phyloP scores from a whole-genome alignment of 2,888 invertebrate genomes.

The Leptopilina drosophilae region DNA sequence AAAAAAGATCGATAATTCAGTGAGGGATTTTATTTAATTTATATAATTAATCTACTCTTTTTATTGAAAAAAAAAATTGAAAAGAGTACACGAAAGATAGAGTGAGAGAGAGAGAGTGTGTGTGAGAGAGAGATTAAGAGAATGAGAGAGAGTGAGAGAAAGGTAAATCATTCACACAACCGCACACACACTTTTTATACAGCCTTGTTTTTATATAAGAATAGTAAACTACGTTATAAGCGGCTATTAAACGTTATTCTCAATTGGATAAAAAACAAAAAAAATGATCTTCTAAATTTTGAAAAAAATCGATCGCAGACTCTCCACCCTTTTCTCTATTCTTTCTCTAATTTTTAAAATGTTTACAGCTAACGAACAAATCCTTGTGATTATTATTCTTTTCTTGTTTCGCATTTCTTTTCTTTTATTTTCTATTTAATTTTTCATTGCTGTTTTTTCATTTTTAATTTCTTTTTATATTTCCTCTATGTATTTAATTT shows the following conservation, averaged over 20 bases:
- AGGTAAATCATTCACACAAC: slow-evolving; percentile 34
- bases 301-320: slow-evolving; percentile 31
- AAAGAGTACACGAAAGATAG: slow-evolving; percentile 54
- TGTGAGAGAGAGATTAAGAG: neutral
- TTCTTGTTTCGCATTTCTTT: neutral
- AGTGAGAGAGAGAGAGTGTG: neutral
- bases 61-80: slow-evolving; percentile 41
- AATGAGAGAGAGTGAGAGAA: slow-evolving; percentile 12
- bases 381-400: neutral
- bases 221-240: slow-evolving; percentile 25
- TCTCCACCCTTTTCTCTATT: slow-evolving; percentile 38
- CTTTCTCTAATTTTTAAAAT: slow-evolving; percentile 17
- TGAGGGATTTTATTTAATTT: slow-evolving; percentile 71
- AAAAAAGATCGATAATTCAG: slow-evolving; percentile 66
- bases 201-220: slow-evolving; percentile 73
- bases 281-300: slow-evolving; percentile 17
- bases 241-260: slow-evolving; percentile 35
- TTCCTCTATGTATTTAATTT: too few relatives aligned
- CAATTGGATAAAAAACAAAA: slow-evolving; percentile 7
- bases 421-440: neutral
- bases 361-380: slow-evolving; percentile 33
- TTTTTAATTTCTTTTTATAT: neutral
- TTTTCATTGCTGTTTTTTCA: neutral
- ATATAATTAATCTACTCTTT: slow-evolving; percentile 56
- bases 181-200: slow-evolving; percentile 69